These are phyloP conservation scores for Pseudopodoces humilis DNA, from an alignment of 2,113 vertebrate species.

Conservation along the genomic window DNA sequence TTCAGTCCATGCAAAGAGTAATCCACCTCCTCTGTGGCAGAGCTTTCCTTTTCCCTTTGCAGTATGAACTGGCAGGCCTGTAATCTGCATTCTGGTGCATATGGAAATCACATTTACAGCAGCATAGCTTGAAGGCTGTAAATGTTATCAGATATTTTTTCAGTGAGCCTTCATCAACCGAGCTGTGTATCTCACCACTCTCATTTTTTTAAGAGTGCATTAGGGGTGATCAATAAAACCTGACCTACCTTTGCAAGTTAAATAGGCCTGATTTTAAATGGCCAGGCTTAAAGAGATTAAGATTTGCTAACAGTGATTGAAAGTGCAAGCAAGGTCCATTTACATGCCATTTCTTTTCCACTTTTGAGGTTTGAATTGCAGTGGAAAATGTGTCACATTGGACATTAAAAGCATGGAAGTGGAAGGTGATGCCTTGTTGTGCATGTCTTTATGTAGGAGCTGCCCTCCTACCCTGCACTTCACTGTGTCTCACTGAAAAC, in stretches of 20 bases:
- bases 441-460: not conserved
- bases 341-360: not conserved
- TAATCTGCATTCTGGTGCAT: not conserved
- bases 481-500: not conserved
- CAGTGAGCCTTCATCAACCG: not conserved
- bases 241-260: slow-evolving; percentile 31
- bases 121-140: not conserved
- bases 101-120: not conserved
- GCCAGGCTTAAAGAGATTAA: not conserved
- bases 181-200: not conserved
- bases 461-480: not conserved
- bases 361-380: not conserved
- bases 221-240: slow-evolving; percentile 32
- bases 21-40: not conserved
- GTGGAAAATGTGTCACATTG: not conserved
- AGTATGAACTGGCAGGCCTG: not conserved
- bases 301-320: slow-evolving; percentile 12
- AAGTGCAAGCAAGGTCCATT: not conserved
- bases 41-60: not conserved
- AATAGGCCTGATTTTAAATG: slow-evolving; percentile 16
- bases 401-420: not conserved
- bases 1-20: not conserved
- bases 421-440: not conserved
- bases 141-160: not conserved
- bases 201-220: not conserved